These are phyloP conservation scores for Amazona guildingii DNA, from an alignment of 2,113 vertebrate genomes.

Conservation along the genomic window DNA sequence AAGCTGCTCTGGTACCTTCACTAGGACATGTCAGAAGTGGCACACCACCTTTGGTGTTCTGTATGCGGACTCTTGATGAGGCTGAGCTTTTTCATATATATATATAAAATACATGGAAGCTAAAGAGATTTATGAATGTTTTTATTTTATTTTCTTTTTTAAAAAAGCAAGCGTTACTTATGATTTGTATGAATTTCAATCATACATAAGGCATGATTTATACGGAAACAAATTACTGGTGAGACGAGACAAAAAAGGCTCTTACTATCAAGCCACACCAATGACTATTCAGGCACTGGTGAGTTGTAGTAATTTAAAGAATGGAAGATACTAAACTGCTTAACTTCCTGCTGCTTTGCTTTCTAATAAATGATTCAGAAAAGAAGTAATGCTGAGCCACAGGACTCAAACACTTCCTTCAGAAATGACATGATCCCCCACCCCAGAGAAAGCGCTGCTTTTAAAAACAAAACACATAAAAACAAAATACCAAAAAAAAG, in stretches of 20 bases:
- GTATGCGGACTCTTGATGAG: neutral
- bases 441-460: neutral
- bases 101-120: neutral
- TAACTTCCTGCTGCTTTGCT: neutral
- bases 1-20: neutral
- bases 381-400: neutral
- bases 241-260: neutral
- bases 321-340: neutral
- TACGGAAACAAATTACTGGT: neutral
- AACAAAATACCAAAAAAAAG: neutral
- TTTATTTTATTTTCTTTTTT: neutral
- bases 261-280: neutral
- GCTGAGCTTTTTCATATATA: neutral
- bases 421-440: neutral
- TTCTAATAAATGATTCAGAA: conserved; percentile 15
- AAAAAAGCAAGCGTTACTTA: neutral
- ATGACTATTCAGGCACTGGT: neutral
- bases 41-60: neutral
- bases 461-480: neutral
- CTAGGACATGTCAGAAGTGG: fast-evolving
- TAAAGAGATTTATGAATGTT: neutral
- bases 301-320: neutral
- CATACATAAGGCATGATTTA: neutral
- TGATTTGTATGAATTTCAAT: neutral
- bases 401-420: neutral